Base-by-base conservation (phyloP, 2,888 invertebrate genomes). In the Bimastos eiseni region DNA sequence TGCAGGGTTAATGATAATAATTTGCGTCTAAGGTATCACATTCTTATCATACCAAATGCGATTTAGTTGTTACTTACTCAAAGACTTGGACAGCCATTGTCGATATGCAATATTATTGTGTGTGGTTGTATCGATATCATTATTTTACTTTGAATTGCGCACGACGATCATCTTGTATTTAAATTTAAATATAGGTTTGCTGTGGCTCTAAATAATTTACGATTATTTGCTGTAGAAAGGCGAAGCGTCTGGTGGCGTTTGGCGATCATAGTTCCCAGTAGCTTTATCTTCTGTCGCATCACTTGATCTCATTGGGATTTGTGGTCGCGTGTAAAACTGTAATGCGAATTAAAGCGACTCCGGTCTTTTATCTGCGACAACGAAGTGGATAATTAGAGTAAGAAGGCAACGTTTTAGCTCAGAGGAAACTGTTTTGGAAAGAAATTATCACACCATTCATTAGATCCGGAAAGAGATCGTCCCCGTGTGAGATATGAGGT, bases 231-330 rank as follows among this genome's bases (percentile, higher is more conserved):
- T 70, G 70, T 70, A 70, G 30, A n/a, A 30, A 30, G 70, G n/a
- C 70, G 70, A 70, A 70, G 70, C 70, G 70, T 70, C 70, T 30
- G n/a, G 70, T 70, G 70, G 70, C 70, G 70, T 70, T 70, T 70
- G 70, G 70, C 70, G 70, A 70, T 70, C 70, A 70, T 17, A 70
- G n/a, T 30, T 3, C 5, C 55, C 55, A 24, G 55, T n/a, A 8
- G 70, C 70, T 70, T 0, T 11, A 11, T 70, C n/a, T 70, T n/a
- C n/a, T n/a, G 30, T n/a, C n/a, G n/a, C 70, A 70, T n/a, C 55
- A 30, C 30, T 6, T 13, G 19, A 44, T 19, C 21, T 21, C 49
- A 49, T 70, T 70, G 70, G 70, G 70, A 70, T 70, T 70, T 70
- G 70, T n/a, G n/a, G 13, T 70, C 70, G 70, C 70, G 70, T 70